Conservation (phyloP, 2,888 invertebrate species). For the Gastracanthus pulcherrimus region DNA sequence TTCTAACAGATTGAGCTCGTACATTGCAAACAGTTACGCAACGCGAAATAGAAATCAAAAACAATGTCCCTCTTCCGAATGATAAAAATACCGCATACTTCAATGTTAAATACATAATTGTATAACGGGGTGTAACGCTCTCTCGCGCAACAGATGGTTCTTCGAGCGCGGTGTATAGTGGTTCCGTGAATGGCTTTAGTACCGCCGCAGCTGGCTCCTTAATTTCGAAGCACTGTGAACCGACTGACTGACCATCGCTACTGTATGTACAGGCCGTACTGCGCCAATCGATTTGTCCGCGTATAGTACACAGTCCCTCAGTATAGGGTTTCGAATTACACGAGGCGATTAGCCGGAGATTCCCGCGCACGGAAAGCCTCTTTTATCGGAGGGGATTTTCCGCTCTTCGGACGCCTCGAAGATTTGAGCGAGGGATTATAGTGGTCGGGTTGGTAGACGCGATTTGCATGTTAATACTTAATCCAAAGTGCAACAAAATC, state of each 20-base stretch:
- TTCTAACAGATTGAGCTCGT: no score
- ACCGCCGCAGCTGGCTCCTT: conserved; percentile 25
- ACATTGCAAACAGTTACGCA: not conserved
- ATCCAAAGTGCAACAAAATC: no score
- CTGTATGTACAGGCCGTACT: not conserved
- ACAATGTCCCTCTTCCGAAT: not conserved
- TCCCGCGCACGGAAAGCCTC: not conserved
- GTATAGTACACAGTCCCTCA: not conserved
- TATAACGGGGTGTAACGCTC: conserved; percentile 28
- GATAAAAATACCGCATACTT: not conserved
- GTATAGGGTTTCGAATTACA: conserved; percentile 13
- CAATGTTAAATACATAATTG: conserved; percentile 26
- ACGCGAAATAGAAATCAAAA: not conserved
- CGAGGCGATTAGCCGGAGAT: not conserved
- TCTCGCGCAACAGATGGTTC: conserved; percentile 46
- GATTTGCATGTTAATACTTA: no score
- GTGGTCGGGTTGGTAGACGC: no score
- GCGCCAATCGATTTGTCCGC: not conserved
- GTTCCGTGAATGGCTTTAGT: conserved; percentile 41
- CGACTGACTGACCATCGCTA: not conserved
- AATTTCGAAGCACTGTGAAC: conserved; percentile 21
- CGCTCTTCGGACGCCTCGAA: not conserved
- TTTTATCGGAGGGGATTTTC: not conserved
- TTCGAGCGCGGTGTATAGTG: not conserved
- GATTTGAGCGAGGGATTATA: not conserved